Percentiles rank a stretch among this genome's conserved stretches.
Evolutionary conservation across 2,888 invertebrate genomes (phyloP).

Genomic region (Leucophora obtusa): DNA sequence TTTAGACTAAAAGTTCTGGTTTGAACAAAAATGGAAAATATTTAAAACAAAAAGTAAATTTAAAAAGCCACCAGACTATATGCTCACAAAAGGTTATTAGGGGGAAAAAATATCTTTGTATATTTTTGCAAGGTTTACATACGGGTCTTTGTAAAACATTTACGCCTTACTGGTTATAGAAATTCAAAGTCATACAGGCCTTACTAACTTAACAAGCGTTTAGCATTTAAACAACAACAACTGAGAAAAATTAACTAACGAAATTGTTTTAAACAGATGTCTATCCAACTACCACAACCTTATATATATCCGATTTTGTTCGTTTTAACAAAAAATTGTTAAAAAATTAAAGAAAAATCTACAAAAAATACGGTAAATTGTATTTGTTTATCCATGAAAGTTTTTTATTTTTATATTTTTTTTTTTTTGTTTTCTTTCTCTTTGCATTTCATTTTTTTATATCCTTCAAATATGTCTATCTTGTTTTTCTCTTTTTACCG

Average conservation of each 20-base stretch:
- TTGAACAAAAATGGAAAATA: constrained; percentile 6
- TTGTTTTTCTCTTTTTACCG: constrained; percentile 16
- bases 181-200: constrained; percentile 55
- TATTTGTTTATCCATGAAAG: constrained; percentile 48
- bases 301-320: neutral
- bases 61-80: constrained; percentile 45
- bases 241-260: constrained; percentile 21
- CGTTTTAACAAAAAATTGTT: neutral
- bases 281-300: constrained; percentile 1
- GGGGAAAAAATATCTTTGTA: constrained; percentile 1
- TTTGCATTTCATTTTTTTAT: constrained; percentile 12
- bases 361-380: constrained; percentile 40
- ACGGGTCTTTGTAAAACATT: constrained; percentile 34
- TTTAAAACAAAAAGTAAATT: constrained; percentile 5
- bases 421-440: neutral
- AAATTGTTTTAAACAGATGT: constrained; percentile 32
- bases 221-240: neutral
- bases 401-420: constrained; percentile 19
- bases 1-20: constrained; percentile 31
- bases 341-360: constrained; percentile 10
- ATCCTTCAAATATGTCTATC: constrained; percentile 43
- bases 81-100: constrained; percentile 35
- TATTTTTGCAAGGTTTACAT: constrained; percentile 18
- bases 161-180: constrained; percentile 25
- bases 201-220: constrained; percentile 19